A percentile compares a stretch with the other conserved stretches of the same genome.
phyloP scores from a whole-genome alignment of 1,140 invertebrate species.

The Pseudobourletiella spinata region DNA sequence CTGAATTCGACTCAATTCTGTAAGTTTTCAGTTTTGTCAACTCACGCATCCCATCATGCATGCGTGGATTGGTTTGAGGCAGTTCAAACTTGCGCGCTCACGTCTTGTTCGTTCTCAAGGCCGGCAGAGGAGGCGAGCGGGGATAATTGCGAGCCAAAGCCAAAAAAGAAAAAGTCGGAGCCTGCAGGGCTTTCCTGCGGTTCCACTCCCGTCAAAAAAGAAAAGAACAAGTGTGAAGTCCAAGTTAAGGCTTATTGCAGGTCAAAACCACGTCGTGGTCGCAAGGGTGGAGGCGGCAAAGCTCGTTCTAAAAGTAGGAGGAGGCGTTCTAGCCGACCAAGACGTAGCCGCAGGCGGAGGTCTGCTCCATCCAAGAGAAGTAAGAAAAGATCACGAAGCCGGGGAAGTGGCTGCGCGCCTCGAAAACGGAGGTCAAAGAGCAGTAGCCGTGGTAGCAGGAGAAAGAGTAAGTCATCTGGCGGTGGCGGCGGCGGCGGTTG shows the following conservation, averaged over 20 bases:
- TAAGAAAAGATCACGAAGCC: too few relatives aligned
- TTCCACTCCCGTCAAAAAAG: neutral
- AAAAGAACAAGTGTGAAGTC: neutral
- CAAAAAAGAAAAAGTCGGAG: neutral
- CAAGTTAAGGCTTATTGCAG: neutral
- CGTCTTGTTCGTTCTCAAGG: too few relatives aligned
- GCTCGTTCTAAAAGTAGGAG: too few relatives aligned
- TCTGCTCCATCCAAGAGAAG: too few relatives aligned
- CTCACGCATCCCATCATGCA: too few relatives aligned
- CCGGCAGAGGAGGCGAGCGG: too few relatives aligned
- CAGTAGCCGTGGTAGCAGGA: neutral
- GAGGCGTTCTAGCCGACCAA: too few relatives aligned
- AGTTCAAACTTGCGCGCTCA: too few relatives aligned
- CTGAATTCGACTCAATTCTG: too few relatives aligned
- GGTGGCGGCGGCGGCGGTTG: neutral
- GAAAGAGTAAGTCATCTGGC: neutral
- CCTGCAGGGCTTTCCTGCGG: constrained; percentile 1
- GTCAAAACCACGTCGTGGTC: neutral
- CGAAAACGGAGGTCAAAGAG: neutral
- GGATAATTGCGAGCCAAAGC: neutral
- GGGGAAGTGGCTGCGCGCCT: neutral
- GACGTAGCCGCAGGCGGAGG: too few relatives aligned
- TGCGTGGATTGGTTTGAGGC: too few relatives aligned
- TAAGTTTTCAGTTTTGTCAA: too few relatives aligned
- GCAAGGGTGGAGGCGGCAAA: neutral